Evolutionary conservation across 2,797 vertebrate genomes (phyloP).

Genomic region (Xerus rutilus): DNA sequence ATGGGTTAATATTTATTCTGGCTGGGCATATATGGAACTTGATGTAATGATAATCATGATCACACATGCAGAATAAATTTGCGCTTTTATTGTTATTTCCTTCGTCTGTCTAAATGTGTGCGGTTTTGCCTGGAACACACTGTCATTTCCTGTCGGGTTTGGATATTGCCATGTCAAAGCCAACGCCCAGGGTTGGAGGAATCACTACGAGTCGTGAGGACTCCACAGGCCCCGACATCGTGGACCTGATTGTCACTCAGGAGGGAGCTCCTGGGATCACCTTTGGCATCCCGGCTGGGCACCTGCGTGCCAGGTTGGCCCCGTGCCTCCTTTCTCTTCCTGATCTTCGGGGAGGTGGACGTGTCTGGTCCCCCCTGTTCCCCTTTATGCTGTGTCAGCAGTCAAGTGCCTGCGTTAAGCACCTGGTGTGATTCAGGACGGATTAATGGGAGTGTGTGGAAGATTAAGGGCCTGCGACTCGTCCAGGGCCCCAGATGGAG

Average conservation of each 20-base stretch:
- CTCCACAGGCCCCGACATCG: neutral
- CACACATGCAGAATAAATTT: slow-evolving; percentile 82
- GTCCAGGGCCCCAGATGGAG: neutral
- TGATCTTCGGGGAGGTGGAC: neutral
- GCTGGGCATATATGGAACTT: slow-evolving; percentile 74
- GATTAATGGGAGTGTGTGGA: neutral
- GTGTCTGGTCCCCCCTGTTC: neutral
- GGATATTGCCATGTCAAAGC: slow-evolving; percentile 73
- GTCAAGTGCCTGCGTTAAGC: neutral
- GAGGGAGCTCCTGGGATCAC: neutral
- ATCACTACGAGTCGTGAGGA: neutral
- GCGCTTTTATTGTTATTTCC: slow-evolving; percentile 82
- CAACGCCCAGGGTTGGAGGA: slow-evolving; percentile 55
- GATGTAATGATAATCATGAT: slow-evolving; percentile 77
- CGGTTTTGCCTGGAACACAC: slow-evolving; percentile 71
- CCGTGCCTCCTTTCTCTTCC: neutral
- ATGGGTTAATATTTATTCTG: slow-evolving; percentile 84
- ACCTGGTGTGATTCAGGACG: neutral
- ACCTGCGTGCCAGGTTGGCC: neutral
- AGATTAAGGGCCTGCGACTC: neutral
- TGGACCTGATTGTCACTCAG: neutral
- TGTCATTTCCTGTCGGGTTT: slow-evolving; percentile 77
- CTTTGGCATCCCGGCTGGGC: neutral
- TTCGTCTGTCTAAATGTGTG: slow-evolving; percentile 74
- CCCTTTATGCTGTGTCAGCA: neutral